Evolutionary conservation across 2,797 vertebrate species (phyloP), one percentile per base, ranked within the genome.

Genomic region (Pseudocheirus occidentalis): DNA sequence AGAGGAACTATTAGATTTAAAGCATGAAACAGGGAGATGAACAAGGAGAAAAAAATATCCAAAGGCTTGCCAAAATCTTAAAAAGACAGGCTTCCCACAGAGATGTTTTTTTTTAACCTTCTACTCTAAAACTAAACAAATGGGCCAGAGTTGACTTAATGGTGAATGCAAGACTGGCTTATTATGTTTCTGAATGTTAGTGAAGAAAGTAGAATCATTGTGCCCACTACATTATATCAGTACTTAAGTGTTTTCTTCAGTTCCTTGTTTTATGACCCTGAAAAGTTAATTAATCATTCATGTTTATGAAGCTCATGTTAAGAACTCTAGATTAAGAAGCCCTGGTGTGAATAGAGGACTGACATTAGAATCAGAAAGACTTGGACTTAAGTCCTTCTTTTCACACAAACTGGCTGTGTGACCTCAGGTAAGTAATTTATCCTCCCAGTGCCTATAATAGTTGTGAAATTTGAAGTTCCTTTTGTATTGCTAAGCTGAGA

Each of bases 1-100:
- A 97, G 94, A 93, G 93, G 97, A 91, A 95, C 73, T 46, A 50
- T 87, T 87, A 46, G 73, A 87, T 87, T 87, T 87, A 46, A 95
- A 95, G 94, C 94, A 96, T 92, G 93, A 95, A 95, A 98, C 53
- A 54, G 55, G 55, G 4, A 62, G 18, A 59, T 93, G 92, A 29
- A n/a, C 10, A 52, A 55, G 29, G 54, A 59, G 58, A 5, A 54
- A 93, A 92, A 12, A 14, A 5, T 10, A 55, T 55, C 31, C 16
- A 53, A 92, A 29, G 7, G 55, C 50, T 56, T 57, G 91, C 95
- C 91, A n/a, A 92, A 90, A 93, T 11, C 62, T 93, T 90, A 55
- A 55, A 94, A 95, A 89, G 16, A 1, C 55, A 81, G 21, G 14
- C 56, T 89, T 92, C 1, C 90, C 50, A 29, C 24, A 58, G 16